Conservation (phyloP, 2,888 invertebrate genomes). For the Hypsopygia costalis region DNA sequence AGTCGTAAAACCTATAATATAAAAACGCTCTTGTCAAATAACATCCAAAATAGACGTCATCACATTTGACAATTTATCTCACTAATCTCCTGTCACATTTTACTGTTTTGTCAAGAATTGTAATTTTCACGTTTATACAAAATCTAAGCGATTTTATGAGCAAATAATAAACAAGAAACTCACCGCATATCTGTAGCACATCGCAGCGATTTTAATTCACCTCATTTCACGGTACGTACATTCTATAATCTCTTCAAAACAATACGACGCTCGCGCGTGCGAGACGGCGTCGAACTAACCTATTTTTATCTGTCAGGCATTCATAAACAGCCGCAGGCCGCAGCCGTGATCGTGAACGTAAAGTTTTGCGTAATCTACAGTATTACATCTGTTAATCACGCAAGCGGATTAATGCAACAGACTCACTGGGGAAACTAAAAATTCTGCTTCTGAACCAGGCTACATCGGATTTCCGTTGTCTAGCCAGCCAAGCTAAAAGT, state of each 20-base stretch:
- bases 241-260: constrained; percentile 14
- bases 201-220: constrained; percentile 10
- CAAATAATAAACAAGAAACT: constrained; percentile 7
- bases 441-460: no score
- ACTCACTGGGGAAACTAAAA: no score
- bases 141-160: not conserved
- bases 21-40: no score
- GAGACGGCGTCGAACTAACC: constrained; percentile 43
- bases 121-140: no score
- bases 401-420: not conserved
- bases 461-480: no score
- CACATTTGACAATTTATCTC: no score
- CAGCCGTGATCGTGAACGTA: constrained; percentile 11
- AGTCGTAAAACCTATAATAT: no score
- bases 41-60: no score
- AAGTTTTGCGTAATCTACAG: constrained; percentile 23
- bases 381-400: constrained; percentile 6
- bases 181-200: constrained; percentile 13
- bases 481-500: no score
- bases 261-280: constrained; percentile 12
- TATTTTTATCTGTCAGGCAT: constrained; percentile 57
- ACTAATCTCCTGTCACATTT: no score
- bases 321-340: constrained; percentile 24
- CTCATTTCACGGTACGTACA: constrained; percentile 19
- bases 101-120: no score